Base-by-base conservation (phyloP, 2,888 invertebrate genomes). In the Xiphydria camelus region DNA sequence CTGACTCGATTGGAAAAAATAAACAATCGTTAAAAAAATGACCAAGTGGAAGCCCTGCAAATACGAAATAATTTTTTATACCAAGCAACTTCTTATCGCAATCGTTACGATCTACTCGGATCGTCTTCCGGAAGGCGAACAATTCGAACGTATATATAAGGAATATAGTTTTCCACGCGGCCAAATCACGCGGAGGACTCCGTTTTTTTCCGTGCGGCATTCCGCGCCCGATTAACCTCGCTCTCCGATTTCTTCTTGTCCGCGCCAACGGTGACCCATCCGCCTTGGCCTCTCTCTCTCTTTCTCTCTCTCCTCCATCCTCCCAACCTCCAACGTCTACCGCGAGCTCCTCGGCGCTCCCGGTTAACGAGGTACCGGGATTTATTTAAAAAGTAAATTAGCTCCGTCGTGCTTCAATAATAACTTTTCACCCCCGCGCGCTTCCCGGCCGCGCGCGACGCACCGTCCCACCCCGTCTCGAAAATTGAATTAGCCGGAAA, bases 381-480 rank as follows among this genome's bases (percentile, higher is more conserved):
- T 59, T 63, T 60, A 63, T 63, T 60, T 61, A 59, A 60, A 61
- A 59, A 61, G 57, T 63, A 60, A 63, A 63, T 63, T 63, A 63
- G 53, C 55, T 58, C 50, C 51, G 48, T 43, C 54, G 51, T 50
- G 53, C 53, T 52, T 51, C 53, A 54, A 60, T 61, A 63, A 63
- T 59, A 62, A 61, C 54, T 60, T 49, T 7, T 10, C 29, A 14
- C 29, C 12, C 12, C 12, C 29, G 14, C 29, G 12, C 12, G 4
- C 12, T 29, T 29, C 14, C 12, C 29, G 14, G 12, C 29, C 12
- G 29, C n/a, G n/a, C n/a, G n/a, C n/a, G n/a, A n/a, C n/a, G n/a
- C n/a, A n/a, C n/a, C n/a, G n/a, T 10, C 29, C 12, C 12, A 9
- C 29, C 14, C 12, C 14, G 12, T 14, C 14, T 29, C 12, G 29